Evolutionary conservation across 2,113 vertebrate species (phyloP).

Genomic region (Burhinus bistriatus): DNA sequence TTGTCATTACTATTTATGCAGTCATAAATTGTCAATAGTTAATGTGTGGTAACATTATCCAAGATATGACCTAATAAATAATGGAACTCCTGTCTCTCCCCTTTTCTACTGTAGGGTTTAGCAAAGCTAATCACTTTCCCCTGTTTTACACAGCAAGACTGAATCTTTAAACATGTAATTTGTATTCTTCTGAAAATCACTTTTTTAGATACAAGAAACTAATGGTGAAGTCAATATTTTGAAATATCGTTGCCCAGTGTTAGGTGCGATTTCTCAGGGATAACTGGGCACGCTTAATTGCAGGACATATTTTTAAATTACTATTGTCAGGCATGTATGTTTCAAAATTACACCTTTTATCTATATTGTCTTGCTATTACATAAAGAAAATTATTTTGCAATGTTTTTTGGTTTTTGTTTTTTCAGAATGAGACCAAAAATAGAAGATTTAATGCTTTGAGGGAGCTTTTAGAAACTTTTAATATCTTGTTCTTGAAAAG

Average conservation of each 20-base stretch:
- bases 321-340: neutral
- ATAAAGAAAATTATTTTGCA: neutral
- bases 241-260: neutral
- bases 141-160: neutral
- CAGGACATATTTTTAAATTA: neutral
- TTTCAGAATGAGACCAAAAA: neutral
- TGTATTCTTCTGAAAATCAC: neutral
- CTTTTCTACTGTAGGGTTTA: neutral
- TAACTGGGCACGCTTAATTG: neutral
- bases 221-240: neutral
- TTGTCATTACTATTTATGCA: neutral
- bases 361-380: neutral
- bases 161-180: neutral
- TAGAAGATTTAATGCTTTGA: neutral
- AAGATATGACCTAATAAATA: neutral
- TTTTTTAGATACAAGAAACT: neutral
- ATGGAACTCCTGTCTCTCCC: neutral
- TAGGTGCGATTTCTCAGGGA: neutral
- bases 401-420: too few species aligned
- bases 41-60: neutral
- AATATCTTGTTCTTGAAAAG: neutral
- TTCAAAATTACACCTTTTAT: neutral
- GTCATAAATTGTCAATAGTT: neutral
- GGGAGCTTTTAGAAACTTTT: neutral
- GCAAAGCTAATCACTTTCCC: neutral